Conservation (phyloP, 2,797 vertebrate genomes). For the Sphenopsis melanotis region DNA sequence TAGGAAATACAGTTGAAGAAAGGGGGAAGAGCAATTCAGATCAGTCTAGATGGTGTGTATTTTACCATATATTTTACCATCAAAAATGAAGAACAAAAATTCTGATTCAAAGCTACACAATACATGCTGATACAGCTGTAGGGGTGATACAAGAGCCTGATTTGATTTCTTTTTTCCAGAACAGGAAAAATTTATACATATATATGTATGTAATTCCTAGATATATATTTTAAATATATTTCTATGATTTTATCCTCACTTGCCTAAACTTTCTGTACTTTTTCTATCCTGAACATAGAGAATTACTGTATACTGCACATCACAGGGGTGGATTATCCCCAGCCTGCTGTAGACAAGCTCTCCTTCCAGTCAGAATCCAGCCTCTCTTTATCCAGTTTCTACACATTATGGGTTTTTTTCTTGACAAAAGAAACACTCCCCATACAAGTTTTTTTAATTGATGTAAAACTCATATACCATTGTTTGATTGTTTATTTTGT, state of each 20-base stretch:
- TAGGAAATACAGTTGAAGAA: neutral
- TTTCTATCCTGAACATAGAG: neutral
- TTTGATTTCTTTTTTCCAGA: neutral
- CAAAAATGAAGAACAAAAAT: neutral
- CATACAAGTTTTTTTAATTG: neutral
- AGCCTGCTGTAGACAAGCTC: neutral
- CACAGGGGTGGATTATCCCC: neutral
- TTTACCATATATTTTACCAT: neutral
- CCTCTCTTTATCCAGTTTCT: neutral
- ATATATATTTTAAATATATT: neutral
- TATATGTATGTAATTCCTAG: neutral
- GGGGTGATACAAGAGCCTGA: neutral
- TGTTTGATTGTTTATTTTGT: neutral
- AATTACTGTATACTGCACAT: neutral
- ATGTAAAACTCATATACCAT: neutral
- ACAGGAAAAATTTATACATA: neutral
- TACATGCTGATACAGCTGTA: neutral
- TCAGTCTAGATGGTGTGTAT: neutral
- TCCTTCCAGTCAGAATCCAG: neutral
- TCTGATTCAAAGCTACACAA: neutral
- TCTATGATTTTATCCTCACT: neutral
- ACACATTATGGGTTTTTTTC: neutral
- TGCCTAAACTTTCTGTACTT: neutral
- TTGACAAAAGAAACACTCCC: neutral
- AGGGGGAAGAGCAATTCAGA: neutral